Conservation (phyloP, 2,888 invertebrate genomes). For the Papilio gigon region DNA sequence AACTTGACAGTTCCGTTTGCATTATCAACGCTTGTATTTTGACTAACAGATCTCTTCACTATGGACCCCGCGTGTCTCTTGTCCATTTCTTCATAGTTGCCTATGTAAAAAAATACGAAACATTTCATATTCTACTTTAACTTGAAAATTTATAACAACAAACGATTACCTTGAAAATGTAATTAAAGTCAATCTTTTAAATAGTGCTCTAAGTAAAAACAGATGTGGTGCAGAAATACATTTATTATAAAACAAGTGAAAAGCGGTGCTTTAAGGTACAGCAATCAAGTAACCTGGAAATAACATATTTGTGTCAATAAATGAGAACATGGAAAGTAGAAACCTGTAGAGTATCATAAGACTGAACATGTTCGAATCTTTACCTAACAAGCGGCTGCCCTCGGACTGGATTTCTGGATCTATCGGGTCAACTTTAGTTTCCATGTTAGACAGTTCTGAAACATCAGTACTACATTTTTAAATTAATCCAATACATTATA, state of each 20-base stretch:
- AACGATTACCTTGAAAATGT: not conserved
- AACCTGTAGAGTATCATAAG: not conserved
- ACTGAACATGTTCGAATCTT: not conserved
- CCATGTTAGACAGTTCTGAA: constrained; percentile 26
- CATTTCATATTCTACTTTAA: not conserved
- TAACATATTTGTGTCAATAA: constrained; percentile 32
- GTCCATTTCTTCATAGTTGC: constrained; percentile 44
- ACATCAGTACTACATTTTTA: not conserved
- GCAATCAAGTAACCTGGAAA: constrained; percentile 74
- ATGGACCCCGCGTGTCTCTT: constrained; percentile 48
- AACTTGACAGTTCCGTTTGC: constrained; percentile 60
- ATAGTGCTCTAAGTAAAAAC: constrained; percentile 32
- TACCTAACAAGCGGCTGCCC: constrained; percentile 30
- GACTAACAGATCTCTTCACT: constrained; percentile 58
- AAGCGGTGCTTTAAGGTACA: constrained; percentile 61
- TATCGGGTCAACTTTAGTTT: not conserved
- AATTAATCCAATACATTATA: no score
- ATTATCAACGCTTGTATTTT: constrained; percentile 44
- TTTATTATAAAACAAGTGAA: constrained; percentile 50
- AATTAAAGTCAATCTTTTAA: not conserved
- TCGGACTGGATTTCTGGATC: not conserved
- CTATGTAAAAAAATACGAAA: constrained; percentile 42
- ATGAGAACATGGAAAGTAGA: not conserved
- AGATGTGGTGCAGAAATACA: constrained; percentile 55
- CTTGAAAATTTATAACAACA: not conserved